A percentile compares a stretch with the other conserved stretches of the same genome.
Conservation (phyloP, 2,888 invertebrate species). For the Machimus atricapillus region DNA sequence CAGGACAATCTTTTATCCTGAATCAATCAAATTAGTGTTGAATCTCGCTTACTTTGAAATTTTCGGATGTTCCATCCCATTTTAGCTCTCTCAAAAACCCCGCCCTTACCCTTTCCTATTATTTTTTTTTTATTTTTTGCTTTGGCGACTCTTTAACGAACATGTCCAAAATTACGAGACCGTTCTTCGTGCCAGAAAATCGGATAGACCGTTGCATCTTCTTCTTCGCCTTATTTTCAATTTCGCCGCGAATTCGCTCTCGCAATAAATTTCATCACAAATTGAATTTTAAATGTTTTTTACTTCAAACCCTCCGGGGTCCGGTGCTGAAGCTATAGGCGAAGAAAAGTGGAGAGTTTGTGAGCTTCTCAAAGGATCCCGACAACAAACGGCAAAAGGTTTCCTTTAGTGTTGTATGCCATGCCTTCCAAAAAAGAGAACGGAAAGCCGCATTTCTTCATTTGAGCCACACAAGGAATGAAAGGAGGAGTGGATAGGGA, state of each 20-base stretch:
- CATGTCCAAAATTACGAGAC: background rate
- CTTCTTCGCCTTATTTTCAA: background rate
- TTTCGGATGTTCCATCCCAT: background rate
- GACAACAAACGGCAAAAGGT: background rate
- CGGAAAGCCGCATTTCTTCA: slow-evolving; percentile 34
- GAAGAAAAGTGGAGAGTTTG: background rate
- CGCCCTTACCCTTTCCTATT: background rate
- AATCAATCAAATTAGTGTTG: background rate
- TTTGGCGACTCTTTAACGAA: background rate
- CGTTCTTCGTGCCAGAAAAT: background rate
- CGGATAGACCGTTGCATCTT: background rate
- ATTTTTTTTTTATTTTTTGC: background rate
- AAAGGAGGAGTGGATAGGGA: background rate
- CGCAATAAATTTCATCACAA: background rate
- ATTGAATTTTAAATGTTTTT: slow-evolving; percentile 9
- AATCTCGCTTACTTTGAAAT: background rate
- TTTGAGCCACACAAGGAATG: background rate
- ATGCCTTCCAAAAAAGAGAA: background rate
- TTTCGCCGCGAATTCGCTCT: background rate
- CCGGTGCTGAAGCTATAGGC: background rate
- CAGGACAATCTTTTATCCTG: background rate
- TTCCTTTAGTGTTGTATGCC: background rate
- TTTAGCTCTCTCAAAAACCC: background rate
- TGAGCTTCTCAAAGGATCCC: background rate
- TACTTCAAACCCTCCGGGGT: background rate